These are phyloP conservation scores for Rhegmatorhina hoffmannsi DNA, from an alignment of 2,113 vertebrate species.

Conservation along the genomic window DNA sequence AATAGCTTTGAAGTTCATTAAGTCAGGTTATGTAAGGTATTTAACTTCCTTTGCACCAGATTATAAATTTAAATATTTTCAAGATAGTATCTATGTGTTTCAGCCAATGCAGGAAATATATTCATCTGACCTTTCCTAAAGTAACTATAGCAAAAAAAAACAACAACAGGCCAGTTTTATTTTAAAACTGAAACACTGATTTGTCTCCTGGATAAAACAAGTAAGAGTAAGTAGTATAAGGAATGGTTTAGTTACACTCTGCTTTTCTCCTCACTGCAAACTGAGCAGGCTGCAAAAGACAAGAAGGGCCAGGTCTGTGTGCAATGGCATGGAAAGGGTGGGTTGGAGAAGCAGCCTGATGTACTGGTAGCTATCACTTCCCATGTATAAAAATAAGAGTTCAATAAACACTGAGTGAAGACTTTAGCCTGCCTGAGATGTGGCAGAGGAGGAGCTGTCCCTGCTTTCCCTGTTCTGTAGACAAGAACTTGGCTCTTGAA, in stretches of 20 bases:
- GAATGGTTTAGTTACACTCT: background rate
- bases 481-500: background rate
- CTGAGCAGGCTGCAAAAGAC: background rate
- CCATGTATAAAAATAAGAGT: background rate
- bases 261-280: background rate
- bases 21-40: background rate
- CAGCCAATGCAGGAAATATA: background rate
- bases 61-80: background rate
- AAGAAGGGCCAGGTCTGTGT: background rate
- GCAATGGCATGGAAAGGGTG: background rate
- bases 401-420: background rate
- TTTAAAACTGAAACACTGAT: background rate
- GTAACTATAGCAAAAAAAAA: background rate
- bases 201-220: background rate
- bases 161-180: background rate
- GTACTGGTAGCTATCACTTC: background rate
- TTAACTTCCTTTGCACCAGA: background rate
- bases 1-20: background rate
- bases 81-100: background rate
- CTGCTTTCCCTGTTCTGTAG: background rate
- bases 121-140: background rate
- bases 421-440: background rate
- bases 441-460: background rate
- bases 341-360: background rate
- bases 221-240: background rate